Evolutionary conservation across 2,113 vertebrate species (phyloP), one percentile per base, ranked within the genome.

Genomic region (Monarcha castaneiventris): DNA sequence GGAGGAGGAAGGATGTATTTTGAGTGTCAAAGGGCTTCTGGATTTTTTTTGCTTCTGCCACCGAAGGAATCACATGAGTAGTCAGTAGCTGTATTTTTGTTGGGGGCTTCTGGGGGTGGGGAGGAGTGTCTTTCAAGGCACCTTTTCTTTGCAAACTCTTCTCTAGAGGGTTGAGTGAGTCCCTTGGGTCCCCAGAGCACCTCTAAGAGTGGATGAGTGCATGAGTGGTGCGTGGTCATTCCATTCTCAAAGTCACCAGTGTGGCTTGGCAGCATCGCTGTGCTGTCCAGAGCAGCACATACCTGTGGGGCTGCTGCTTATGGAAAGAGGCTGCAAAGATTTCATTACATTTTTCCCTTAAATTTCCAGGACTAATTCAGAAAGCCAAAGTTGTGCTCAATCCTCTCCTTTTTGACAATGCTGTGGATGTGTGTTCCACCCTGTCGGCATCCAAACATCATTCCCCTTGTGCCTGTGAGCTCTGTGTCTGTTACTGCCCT

Each of bases 1-100:
- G 87, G 55, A 85, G 74, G 74, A 93, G 64, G 93, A 87, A 93
- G 89, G 64, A 85, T 77, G 1, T 86, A 69, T 77, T 90, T 93
- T 91, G 96, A 88, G 72, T 26, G 75, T 26, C 73, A 39, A 19
- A 76, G 32, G 54, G 49, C 52, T 84, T 80, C 49, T 85, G 81
- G 76, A 51, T 52, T 35, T 22, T 29, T 82, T 22, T 77, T 76
- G 27, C 33, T 62, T 87, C 90, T 93, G 66, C 86, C 51, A 25
- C 32, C 0, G 1, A 41, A 89, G 63, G 35, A 69, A 77, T 85
- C 84, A n/a, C 41, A 0, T 26, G 49, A 67, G 52, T 22, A 9
- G 43, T 30, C 56, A 48, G 29, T 51, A 15, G 67, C 0, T 91
- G 7, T 49, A 4, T 71, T 86, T 81, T 63, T 76, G 32, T 0